These are phyloP conservation scores for Brachyopa scutellaris DNA, from an alignment of 2,888 invertebrate species.

Conservation along the genomic window DNA sequence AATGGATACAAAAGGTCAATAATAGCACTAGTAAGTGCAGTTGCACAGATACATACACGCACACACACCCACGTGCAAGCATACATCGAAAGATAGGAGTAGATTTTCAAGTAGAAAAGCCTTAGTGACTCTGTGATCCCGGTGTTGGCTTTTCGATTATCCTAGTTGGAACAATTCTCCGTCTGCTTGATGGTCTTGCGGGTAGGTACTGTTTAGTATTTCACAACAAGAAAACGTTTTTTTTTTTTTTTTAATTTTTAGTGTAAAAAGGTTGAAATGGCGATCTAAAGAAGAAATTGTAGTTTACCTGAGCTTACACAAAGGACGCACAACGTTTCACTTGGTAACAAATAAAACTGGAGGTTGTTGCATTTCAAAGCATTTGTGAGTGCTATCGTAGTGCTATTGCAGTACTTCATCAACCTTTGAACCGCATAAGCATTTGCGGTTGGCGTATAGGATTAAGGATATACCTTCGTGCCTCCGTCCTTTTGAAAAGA, in stretches of 20 bases:
- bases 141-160: slow-evolving; percentile 70
- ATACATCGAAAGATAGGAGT: slow-evolving; percentile 26
- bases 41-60: not conserved
- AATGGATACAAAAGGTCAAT: slow-evolving; percentile 61
- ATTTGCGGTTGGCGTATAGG: not conserved
- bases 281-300: slow-evolving; percentile 44
- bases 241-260: slow-evolving; percentile 6
- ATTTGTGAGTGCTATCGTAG: too few species aligned
- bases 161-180: slow-evolving; percentile 60
- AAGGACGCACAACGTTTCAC: slow-evolving; percentile 34
- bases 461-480: too few species aligned
- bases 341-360: not conserved
- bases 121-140: slow-evolving; percentile 62
- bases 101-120: slow-evolving; percentile 61
- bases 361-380: slow-evolving; percentile 37
- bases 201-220: slow-evolving; percentile 32
- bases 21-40: slow-evolving; percentile 50
- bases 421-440: not conserved
- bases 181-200: slow-evolving; percentile 58
- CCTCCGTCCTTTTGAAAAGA: too few species aligned
- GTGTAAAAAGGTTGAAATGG: slow-evolving; percentile 37
- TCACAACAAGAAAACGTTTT: slow-evolving; percentile 21
- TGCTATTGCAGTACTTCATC: not conserved
- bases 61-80: not conserved
- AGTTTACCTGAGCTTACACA: slow-evolving; percentile 47